Conservation (phyloP, 2,888 invertebrate species). For the Drosophila ezoana region DNA sequence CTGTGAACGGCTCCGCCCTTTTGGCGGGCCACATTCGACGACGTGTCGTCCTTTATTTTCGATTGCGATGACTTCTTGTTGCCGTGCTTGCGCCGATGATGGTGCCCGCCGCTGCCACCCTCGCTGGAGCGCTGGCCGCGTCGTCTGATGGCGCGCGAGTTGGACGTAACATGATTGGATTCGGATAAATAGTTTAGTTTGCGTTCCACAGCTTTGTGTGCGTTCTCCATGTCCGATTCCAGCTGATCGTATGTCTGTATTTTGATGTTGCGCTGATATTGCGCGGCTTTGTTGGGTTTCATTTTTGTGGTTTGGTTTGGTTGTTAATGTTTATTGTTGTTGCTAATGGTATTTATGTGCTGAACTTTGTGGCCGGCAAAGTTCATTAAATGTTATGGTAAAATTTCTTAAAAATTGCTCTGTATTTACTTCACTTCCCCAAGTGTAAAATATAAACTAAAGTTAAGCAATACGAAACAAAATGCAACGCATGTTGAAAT, state of each 20-base stretch:
- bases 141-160: neutral
- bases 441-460: conserved; percentile 34
- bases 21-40: neutral
- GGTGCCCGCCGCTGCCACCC: neutral
- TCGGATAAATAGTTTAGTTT: conserved; percentile 47
- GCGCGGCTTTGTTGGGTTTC: conserved; percentile 36
- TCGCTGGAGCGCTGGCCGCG: conserved; percentile 35
- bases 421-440: conserved; percentile 16
- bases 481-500: conserved; percentile 23
- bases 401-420: conserved; percentile 26
- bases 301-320: conserved; percentile 13
- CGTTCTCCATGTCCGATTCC: conserved; percentile 20
- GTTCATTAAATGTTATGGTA: conserved; percentile 22
- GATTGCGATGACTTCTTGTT: conserved; percentile 11
- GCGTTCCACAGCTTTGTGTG: conserved; percentile 30
- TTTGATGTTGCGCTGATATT: conserved; percentile 19
- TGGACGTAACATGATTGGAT: conserved; percentile 11
- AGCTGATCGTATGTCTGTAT: conserved; percentile 9
- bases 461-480: conserved; percentile 3
- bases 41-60: conserved; percentile 18
- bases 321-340: neutral
- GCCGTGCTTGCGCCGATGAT: conserved; percentile 21
- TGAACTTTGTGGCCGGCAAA: conserved; percentile 41
- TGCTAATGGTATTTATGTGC: neutral
- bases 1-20: conserved; percentile 15